A percentile compares a stretch with the other conserved stretches of the same genome.
Evolutionary conservation across 2,888 invertebrate species (phyloP).

Genomic region (Chymomyza procnemis): DNA sequence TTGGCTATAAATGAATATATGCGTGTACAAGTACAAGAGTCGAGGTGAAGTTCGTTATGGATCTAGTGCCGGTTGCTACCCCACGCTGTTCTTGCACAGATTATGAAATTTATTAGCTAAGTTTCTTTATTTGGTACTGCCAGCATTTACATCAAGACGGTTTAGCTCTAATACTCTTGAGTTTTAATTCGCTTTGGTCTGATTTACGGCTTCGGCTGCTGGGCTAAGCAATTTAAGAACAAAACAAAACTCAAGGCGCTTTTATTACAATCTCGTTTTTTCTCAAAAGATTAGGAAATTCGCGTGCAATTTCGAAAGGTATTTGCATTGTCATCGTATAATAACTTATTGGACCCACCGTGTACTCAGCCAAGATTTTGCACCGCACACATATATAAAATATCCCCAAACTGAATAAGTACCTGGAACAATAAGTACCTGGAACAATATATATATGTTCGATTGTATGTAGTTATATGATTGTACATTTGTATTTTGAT

Average conservation of each 20-base stretch:
- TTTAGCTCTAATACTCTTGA: conserved; percentile 55
- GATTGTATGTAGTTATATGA: not conserved
- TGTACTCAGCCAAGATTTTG: too few relatives aligned
- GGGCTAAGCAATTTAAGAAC: conserved; percentile 23
- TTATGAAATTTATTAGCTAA: conserved; percentile 64
- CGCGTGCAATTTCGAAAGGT: not conserved
- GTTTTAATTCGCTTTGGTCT: conserved; percentile 54
- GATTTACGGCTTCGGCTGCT: conserved; percentile 47
- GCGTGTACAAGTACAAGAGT: conserved; percentile 22
- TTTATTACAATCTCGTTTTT: not conserved
- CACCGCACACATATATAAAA: not conserved
- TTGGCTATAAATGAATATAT: not conserved
- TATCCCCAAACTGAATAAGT: conserved; percentile 2
- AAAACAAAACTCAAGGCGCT: conserved; percentile 24
- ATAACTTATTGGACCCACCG: not conserved
- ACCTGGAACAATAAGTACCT: conserved; percentile 22
- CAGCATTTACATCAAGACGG: conserved; percentile 32
- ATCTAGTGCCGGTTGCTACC: conserved; percentile 12
- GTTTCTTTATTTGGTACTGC: conserved; percentile 39
- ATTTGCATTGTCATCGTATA: not conserved
- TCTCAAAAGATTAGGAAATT: not conserved
- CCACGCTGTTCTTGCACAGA: conserved; percentile 52
- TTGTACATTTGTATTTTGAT: conserved; percentile 51
- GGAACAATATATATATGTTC: not conserved
- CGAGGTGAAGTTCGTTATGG: conserved; percentile 12